Conservation (phyloP, 2,113 vertebrate species). For the Turnix velox region DNA sequence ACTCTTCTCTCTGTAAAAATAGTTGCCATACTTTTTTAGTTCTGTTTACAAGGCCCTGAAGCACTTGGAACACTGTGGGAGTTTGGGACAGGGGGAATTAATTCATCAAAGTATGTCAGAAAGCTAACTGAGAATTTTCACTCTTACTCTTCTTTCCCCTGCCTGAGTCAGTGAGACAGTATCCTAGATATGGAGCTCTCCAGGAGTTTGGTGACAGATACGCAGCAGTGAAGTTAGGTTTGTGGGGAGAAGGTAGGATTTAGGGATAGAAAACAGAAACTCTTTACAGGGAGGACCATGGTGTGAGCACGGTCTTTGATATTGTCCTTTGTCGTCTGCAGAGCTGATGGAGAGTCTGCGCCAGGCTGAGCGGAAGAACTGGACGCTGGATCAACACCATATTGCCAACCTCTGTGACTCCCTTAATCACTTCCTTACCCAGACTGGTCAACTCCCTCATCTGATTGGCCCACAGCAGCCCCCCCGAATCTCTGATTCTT, state of each 20-base stretch:
- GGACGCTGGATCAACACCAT: constrained; percentile 82
- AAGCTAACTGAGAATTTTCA: not conserved
- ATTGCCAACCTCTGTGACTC: constrained; percentile 83
- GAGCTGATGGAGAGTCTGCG: constrained; percentile 83
- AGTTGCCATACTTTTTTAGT: not conserved
- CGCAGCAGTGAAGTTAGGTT: not conserved
- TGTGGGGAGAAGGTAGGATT: not conserved
- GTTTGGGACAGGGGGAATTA: not conserved
- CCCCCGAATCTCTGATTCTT: constrained; percentile 75
- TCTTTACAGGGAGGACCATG: not conserved
- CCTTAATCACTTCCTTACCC: constrained; percentile 81
- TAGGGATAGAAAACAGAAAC: not conserved
- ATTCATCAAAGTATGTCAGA: not conserved
- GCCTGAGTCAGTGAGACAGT: not conserved
- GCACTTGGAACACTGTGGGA: not conserved
- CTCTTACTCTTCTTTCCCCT: not conserved
- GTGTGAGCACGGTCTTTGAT: not conserved
- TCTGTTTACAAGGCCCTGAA: not conserved
- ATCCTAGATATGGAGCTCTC: not conserved
- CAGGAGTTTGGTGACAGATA: not conserved
- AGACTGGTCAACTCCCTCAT: constrained; percentile 79
- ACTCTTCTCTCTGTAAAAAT: not conserved
- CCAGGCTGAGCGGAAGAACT: constrained; percentile 82
- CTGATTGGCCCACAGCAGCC: constrained; percentile 70
- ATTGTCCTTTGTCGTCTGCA: not conserved